phyloP scores from a whole-genome alignment of 2,113 vertebrate species.

The Semnornis frantzii region DNA sequence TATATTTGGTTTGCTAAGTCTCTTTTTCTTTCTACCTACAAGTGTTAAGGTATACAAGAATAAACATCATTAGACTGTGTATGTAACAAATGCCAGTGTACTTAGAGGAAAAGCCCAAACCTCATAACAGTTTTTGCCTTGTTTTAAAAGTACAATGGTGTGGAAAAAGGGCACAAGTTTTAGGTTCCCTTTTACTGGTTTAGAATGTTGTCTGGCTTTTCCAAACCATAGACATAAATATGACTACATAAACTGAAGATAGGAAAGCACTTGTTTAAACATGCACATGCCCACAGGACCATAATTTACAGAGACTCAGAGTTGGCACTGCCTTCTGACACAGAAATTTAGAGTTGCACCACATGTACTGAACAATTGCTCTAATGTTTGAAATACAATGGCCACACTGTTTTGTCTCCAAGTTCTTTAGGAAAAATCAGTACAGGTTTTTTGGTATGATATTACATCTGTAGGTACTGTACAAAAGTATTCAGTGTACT shows the following conservation, averaged over 20 bases:
- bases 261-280: constrained; percentile 64
- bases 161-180: constrained; percentile 25
- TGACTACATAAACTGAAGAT: constrained; percentile 17
- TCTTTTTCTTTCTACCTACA: not conserved
- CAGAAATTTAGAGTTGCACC: constrained; percentile 33
- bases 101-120: constrained; percentile 13
- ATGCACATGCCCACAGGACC: constrained; percentile 3
- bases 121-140: not conserved
- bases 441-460: not conserved
- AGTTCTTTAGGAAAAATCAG: constrained; percentile 37
- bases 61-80: constrained; percentile 1
- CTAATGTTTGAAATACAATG: constrained; percentile 65
- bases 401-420: constrained; percentile 58
- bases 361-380: constrained; percentile 50
- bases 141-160: not conserved
- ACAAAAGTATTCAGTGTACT: not conserved
- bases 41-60: not conserved
- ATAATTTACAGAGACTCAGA: constrained; percentile 33
- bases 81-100: not conserved
- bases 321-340: constrained; percentile 27
- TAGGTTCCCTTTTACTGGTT: not conserved
- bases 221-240: constrained; percentile 21
- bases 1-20: not conserved
- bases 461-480: constrained; percentile 3
- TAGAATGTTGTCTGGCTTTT: constrained; percentile 11